phyloP scores from a whole-genome alignment of 2,113 vertebrate species.

The Xenopus laevis region DNA sequence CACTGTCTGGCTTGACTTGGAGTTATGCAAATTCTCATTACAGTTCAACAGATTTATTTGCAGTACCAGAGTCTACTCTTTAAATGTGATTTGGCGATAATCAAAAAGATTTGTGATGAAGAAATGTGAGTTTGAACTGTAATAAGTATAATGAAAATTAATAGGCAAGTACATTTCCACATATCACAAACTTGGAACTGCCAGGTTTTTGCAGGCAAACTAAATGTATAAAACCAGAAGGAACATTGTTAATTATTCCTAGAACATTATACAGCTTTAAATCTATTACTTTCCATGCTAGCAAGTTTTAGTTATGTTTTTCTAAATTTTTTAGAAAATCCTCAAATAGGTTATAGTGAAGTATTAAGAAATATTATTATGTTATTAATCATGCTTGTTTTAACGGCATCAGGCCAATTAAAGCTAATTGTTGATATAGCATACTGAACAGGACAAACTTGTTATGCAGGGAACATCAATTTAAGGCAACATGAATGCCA shows the following conservation, averaged over 20 bases:
- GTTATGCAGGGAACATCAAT: too few relatives aligned
- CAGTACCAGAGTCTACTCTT: neutral
- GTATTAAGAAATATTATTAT: too few relatives aligned
- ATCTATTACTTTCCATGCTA: neutral
- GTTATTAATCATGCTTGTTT: too few relatives aligned
- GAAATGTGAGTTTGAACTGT: neutral
- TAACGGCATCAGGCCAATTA: too few relatives aligned
- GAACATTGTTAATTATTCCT: neutral
- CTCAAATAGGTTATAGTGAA: too few relatives aligned
- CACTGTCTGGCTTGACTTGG: neutral
- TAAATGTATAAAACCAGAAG: neutral
- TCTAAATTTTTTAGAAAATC: too few relatives aligned
- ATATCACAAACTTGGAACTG: constrained; percentile 1
- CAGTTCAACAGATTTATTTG: neutral
- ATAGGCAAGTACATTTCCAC: neutral
- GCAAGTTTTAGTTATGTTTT: too few relatives aligned
- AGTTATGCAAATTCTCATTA: neutral
- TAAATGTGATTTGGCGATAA: neutral
- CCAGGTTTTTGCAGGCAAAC: constrained; percentile 1
- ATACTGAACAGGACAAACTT: too few relatives aligned
- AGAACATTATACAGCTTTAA: neutral
- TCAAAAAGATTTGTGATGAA: neutral
- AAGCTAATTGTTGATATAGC: too few relatives aligned
- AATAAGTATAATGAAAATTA: neutral
- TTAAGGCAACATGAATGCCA: too few relatives aligned